phyloP scores from a whole-genome alignment of 2,888 invertebrate genomes.

The Phymatocera aterrima region DNA sequence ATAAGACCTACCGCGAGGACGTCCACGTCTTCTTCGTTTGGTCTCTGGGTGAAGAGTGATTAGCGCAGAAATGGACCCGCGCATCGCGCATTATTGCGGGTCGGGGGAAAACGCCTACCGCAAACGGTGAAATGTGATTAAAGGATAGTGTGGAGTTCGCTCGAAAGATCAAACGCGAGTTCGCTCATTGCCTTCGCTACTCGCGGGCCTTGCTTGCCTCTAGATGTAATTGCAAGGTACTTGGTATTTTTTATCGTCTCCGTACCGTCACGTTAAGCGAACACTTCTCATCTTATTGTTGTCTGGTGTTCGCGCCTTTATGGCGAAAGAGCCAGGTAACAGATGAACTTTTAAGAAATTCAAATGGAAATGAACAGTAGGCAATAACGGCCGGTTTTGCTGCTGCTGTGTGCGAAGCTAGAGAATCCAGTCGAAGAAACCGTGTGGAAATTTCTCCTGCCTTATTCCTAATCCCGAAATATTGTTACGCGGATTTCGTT shows the following conservation, averaged over 20 bases:
- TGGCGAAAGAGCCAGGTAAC: conserved; percentile 58
- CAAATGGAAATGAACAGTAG: conserved; percentile 68
- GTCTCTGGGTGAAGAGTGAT: not conserved
- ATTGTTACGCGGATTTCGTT: not conserved
- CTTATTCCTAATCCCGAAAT: conserved; percentile 7
- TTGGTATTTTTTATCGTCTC: conserved; percentile 68
- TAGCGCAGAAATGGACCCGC: conserved; percentile 10
- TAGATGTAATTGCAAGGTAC: conserved; percentile 70
- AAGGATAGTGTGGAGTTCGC: not conserved
- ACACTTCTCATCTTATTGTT: conserved; percentile 69
- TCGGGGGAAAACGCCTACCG: not conserved
- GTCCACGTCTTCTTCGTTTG: conserved; percentile 8
- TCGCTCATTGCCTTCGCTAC: conserved; percentile 58
- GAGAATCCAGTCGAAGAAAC: not conserved
- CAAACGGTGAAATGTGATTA: not conserved
- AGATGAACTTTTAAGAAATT: conserved; percentile 60
- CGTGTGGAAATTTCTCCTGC: not conserved
- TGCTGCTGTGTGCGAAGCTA: not conserved
- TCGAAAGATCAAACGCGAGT: conserved; percentile 27
- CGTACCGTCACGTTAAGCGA: conserved; percentile 65
- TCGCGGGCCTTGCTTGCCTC: conserved; percentile 58
- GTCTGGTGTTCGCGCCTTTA: conserved; percentile 68
- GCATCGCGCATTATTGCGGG: not conserved
- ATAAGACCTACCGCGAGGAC: conserved; percentile 5
- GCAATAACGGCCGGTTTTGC: conserved; percentile 51